Base-by-base conservation (phyloP, 2,797 vertebrate genomes). In the Dallia pectoralis region DNA sequence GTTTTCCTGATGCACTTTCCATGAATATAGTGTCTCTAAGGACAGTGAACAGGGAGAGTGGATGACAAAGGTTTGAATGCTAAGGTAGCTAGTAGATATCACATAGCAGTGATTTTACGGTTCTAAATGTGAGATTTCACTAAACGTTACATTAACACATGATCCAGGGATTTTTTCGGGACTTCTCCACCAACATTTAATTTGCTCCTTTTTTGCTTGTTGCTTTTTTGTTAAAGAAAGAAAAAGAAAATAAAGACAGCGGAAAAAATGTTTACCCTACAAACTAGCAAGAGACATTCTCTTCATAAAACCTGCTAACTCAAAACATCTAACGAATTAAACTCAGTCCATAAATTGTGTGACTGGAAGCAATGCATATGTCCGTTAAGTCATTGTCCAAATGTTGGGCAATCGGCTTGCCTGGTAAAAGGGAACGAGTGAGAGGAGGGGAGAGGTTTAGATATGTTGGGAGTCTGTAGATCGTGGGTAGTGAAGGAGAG, bases 111-210 rank as follows among this genome's bases (percentile, higher is more conserved):
- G 75, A 75, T 53, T 65, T 76, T 69, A 53, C 80, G 14, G 48
- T 8, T 40, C 66, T 48, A 67, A 47, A 22, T 27, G 40, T 22
- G 16, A 67, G 11, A 33, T 12, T 7, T 40, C n/a, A 67, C 4
- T 5, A 69, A 73, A 67, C 74, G 81, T 70, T 81, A 81, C 69
- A 44, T 44, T 44, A 79, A 86, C 80, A 73, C 71, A 56, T 69
- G 70, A 82, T 82, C 73, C n/a, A 80, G 84, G 82, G 71, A 87
- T 86, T 70, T 76, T 81, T 78, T 82, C 80, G 86, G 81, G 87
- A 85, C 76, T 84, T 87, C 79, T 87, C 85, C 85, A 84, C 77
- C 86, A 77, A 91, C 87, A 90, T 91, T 93, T 92, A 91, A 93
- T 92, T 90, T 80, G 81, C 81, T 82, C 64, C 44, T 77, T 81